A percentile compares a stretch with the other conserved stretches of the same genome.
Evolutionary conservation across 2,113 vertebrate species (phyloP).

Genomic region (Camelus bactrianus): DNA sequence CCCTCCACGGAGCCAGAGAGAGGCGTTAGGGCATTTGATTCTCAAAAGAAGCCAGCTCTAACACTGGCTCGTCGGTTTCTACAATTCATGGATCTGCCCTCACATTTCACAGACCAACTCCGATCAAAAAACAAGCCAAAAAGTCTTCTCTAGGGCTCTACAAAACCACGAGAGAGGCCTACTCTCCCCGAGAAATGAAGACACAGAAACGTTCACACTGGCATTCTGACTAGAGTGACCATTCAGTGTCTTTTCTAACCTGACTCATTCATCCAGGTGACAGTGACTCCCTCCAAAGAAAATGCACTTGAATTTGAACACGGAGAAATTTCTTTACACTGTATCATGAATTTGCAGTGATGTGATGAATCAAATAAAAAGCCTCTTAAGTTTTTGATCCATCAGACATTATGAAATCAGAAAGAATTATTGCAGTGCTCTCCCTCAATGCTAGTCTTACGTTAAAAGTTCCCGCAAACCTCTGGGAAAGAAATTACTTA

Average conservation of each 20-base stretch:
- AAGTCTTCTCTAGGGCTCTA: neutral
- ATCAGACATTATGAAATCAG: neutral
- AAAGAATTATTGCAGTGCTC: neutral
- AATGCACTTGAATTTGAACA: neutral
- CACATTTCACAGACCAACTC: neutral
- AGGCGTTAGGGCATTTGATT: neutral
- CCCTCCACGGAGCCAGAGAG: no score
- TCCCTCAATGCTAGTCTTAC: neutral
- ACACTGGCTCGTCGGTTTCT: neutral
- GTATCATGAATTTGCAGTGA: slow-evolving; percentile 11
- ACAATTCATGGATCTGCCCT: neutral
- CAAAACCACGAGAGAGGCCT: neutral
- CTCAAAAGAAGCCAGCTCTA: neutral
- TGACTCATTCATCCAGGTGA: neutral
- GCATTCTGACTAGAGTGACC: neutral
- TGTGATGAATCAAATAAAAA: neutral
- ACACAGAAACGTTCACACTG: neutral
- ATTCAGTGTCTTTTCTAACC: neutral
- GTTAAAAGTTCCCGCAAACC: neutral
- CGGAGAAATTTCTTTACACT: neutral
- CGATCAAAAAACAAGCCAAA: neutral
- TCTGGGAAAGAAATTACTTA: slow-evolving; percentile 1
- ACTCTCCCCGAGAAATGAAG: neutral
- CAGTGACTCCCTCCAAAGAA: neutral
- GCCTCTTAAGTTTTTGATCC: neutral